Evolutionary conservation across 2,888 invertebrate species (phyloP).

Genomic region (Cenopis cana): DNA sequence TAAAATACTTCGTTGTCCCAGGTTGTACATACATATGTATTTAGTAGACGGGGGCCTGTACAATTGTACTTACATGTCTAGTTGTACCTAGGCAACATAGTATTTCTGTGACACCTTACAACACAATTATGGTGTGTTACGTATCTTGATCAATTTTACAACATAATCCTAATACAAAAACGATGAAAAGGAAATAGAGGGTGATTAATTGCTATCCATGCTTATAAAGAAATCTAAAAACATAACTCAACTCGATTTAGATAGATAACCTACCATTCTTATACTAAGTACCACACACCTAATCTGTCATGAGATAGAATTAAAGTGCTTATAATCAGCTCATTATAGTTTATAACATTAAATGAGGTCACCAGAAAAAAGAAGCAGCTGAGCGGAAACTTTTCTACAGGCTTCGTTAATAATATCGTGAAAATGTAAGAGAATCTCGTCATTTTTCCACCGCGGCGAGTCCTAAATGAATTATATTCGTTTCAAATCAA

Average conservation of each 20-base stretch:
- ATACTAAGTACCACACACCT: no score
- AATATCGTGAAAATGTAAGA: constrained; percentile 36
- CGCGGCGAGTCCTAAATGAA: constrained; percentile 56
- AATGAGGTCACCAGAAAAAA: neutral
- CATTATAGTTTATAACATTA: neutral
- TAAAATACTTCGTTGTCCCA: neutral
- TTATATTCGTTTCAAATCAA: constrained; percentile 67
- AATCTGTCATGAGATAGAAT: no score
- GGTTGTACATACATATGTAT: neutral
- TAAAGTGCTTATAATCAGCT: no score
- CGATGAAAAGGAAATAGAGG: no score
- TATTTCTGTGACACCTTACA: neutral
- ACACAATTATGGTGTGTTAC: neutral
- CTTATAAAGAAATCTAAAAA: no score
- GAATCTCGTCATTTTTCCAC: constrained; percentile 52
- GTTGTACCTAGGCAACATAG: neutral
- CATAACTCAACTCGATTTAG: no score
- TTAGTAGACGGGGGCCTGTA: neutral
- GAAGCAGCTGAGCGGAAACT: neutral
- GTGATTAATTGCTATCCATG: no score
- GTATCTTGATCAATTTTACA: neutral
- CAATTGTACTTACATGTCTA: neutral
- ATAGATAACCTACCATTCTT: no score
- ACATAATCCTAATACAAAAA: neutral
- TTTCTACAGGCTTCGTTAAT: neutral